phyloP scores from a whole-genome alignment of 1,140 invertebrate species.

The Oedothorax gibbosus region DNA sequence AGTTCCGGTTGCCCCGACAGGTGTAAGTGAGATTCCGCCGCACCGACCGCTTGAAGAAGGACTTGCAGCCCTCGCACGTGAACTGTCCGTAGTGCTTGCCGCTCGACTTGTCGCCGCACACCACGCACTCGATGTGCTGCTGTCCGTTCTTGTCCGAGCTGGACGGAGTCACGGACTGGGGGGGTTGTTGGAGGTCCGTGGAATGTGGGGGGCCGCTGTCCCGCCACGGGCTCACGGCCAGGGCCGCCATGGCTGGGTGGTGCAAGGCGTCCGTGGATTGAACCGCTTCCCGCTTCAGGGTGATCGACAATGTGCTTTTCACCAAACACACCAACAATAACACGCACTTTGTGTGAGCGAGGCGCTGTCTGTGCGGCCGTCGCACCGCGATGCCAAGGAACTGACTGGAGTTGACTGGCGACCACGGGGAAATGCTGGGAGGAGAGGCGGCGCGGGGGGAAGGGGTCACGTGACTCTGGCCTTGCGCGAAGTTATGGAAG shows the following conservation, averaged over 20 bases:
- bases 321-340: neutral
- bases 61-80: constrained; percentile 98
- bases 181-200: constrained; percentile 34
- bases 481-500: neutral
- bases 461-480: constrained; percentile 37
- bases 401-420: neutral
- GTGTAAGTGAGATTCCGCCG: constrained; percentile 97
- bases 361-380: neutral
- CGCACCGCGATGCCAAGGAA: neutral
- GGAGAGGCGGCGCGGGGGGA: neutral
- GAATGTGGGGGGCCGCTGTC: constrained; percentile 51
- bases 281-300: neutral
- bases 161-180: constrained; percentile 46
- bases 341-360: neutral
- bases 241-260: constrained; percentile 35
- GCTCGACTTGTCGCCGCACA: constrained; percentile 98
- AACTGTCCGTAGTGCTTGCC: constrained; percentile 99
- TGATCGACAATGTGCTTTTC: neutral
- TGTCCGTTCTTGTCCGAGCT: constrained; percentile 47
- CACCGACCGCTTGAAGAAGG: constrained; percentile 98
- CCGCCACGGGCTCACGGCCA: constrained; percentile 57
- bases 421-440: neutral
- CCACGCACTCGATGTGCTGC: constrained; percentile 96
- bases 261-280: neutral
- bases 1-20: constrained; percentile 95